Conservation (phyloP, 2,113 vertebrate species). For the Peromyscus leucopus region DNA sequence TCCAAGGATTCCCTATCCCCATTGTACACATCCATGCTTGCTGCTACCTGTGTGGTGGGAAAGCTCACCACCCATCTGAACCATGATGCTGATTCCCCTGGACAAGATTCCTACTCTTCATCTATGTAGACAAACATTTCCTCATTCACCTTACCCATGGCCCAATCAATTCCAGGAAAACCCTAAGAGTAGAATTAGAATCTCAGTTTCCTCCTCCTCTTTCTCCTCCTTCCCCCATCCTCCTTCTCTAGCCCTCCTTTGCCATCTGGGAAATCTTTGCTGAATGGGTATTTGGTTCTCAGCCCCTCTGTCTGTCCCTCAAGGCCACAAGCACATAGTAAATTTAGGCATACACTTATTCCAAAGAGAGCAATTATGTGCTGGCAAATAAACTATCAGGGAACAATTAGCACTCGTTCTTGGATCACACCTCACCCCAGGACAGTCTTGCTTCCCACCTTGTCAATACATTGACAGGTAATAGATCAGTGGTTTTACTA, state of each 20-base stretch:
- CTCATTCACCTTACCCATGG: background rate
- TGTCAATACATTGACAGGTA: slow-evolving; percentile 65
- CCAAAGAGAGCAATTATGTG: slow-evolving; percentile 50
- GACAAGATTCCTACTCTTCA: background rate
- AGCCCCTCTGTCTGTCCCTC: background rate
- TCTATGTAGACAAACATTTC: background rate
- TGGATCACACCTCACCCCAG: slow-evolving; percentile 26
- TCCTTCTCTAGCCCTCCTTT: background rate
- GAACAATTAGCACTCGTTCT: slow-evolving; percentile 56
- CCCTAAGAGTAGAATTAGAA: background rate
- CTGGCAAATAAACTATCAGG: slow-evolving; percentile 33
- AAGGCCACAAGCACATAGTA: background rate
- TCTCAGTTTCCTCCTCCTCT: background rate
- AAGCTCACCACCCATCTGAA: background rate
- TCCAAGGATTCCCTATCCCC: background rate
- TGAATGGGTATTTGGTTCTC: background rate
- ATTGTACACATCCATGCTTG: background rate
- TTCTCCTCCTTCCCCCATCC: no score
- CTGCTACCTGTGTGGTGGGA: background rate
- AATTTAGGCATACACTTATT: background rate
- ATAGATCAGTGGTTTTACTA: slow-evolving; percentile 69
- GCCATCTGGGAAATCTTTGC: background rate
- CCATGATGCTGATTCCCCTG: background rate
- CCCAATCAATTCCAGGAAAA: background rate
- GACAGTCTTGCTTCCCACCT: slow-evolving; percentile 23